Evolutionary conservation across 2,113 vertebrate genomes (phyloP), one percentile per base, ranked within the genome.

Genomic region (Pteronura brasiliensis): DNA sequence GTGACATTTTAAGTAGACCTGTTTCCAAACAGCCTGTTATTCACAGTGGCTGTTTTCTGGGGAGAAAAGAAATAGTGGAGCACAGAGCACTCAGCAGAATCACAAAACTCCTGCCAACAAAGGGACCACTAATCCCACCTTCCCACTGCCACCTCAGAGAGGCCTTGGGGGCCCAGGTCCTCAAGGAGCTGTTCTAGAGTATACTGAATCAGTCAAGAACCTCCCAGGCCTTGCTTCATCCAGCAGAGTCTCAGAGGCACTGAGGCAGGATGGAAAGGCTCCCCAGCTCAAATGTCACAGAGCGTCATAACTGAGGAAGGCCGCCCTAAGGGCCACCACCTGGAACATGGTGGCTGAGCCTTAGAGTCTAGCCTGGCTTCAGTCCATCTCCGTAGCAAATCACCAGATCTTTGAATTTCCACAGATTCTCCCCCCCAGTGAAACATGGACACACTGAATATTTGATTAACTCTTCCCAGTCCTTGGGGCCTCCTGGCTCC

Each of bases 1-100:
- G 94, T 96, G 98, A 97, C 95, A 97, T 98, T 98, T 98, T 98
- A 98, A 98, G 97, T 97, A 98, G 93, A 96, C 96, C 98, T 95
- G 55, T 98, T 98, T 98, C 97, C 98, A 96, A 96, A 98, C 96
- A 96, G 92, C 97, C 67, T 34, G 52, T 88, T 97, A 88, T 74
- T 91, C 95, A 52, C 44, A 31, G 47, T 71, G 89, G 92, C 91
- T 95, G 27, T 97, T 98, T 96, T 67, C 85, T 77, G 96, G 49
- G 90, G 49, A 88, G 71, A 59, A 69, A 72, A 93, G 84, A 57
- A 93, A 94, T 96, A 93, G 86, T 55, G 77, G 96, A 98, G 95
- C 92, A 77, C 10, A 6, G 59, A 34, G n/a, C 39, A 57, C 76
- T 98, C 49, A 88, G 71, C 92, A 88, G 95, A 93, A 81, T 85